Evolutionary conservation across 2,113 vertebrate genomes (phyloP).

Genomic region (Perccottus glenii): DNA sequence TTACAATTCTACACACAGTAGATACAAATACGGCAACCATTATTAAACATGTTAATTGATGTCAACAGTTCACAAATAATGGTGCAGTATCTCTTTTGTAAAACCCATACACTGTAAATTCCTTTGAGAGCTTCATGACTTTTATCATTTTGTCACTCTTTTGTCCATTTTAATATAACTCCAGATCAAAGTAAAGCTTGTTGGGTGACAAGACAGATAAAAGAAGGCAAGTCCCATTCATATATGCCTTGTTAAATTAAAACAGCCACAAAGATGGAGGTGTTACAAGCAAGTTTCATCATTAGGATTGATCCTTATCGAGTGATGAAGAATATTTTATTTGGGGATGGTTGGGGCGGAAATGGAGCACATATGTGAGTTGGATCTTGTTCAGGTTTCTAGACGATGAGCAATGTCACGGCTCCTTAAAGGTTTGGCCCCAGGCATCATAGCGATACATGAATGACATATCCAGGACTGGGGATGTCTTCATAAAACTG

Average conservation of each 20-base stretch:
- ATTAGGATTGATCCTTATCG: constrained; percentile 52
- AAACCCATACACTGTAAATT: background rate
- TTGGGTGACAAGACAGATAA: constrained; percentile 40
- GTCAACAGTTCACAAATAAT: background rate
- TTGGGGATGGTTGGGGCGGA: constrained; percentile 15
- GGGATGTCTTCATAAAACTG: constrained; percentile 33
- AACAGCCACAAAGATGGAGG: constrained; percentile 29
- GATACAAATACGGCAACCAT: no score
- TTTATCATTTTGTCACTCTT: constrained; percentile 4
- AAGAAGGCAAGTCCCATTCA: constrained; percentile 42
- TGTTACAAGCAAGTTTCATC: constrained; percentile 69
- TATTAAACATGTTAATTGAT: no score
- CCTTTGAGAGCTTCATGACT: background rate
- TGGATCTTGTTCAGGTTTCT: constrained; percentile 12
- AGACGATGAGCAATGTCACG: constrained; percentile 44
- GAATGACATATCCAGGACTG: constrained; percentile 37
- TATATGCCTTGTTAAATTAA: constrained; percentile 51
- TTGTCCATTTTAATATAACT: constrained; percentile 13
- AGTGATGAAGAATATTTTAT: constrained; percentile 30
- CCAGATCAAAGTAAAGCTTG: constrained; percentile 31
- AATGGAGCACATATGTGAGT: background rate
- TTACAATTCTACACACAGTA: no score
- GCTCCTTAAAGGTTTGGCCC: constrained; percentile 29
- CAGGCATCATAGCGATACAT: constrained; percentile 42
- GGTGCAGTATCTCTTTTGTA: background rate